Conservation (phyloP, 2,888 invertebrate species). For the Dexiosoma caninum region DNA sequence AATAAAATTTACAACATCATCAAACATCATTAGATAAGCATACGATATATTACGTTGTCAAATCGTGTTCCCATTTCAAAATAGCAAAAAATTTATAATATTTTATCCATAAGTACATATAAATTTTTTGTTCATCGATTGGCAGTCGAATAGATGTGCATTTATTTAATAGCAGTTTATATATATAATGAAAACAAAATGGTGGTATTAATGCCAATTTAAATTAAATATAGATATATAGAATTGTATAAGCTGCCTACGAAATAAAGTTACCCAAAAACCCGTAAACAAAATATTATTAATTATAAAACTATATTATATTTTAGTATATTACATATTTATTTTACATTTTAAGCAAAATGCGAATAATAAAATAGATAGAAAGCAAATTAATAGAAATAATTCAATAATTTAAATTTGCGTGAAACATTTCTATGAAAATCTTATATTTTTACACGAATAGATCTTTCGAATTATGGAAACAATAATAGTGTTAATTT, state of each 20-base stretch:
- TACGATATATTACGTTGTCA: conserved; percentile 21
- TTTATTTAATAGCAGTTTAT: conserved; percentile 27
- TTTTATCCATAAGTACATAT: conserved; percentile 48
- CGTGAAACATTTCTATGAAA: no score
- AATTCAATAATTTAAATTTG: no score
- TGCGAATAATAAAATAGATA: no score
- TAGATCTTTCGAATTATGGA: no score
- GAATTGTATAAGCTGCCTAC: background rate
- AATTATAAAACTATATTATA: background rate
- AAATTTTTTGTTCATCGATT: conserved; percentile 54
- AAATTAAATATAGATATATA: conserved; percentile 8
- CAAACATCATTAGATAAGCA: conserved; percentile 15
- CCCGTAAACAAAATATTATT: background rate
- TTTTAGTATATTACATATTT: no score
- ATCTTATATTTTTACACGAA: no score
- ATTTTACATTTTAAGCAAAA: no score
- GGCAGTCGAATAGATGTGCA: conserved; percentile 28
- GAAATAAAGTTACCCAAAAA: background rate
- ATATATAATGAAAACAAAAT: conserved; percentile 53
- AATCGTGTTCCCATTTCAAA: conserved; percentile 22
- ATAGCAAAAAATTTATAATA: conserved; percentile 23
- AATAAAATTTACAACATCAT: conserved; percentile 53
- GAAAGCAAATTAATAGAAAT: no score
- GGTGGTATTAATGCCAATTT: conserved; percentile 51
- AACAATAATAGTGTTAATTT: no score